A percentile compares a stretch with the other conserved stretches of the same genome.
These are phyloP conservation scores for Apis florea DNA, from an alignment of 1,140 invertebrate species.

Conservation along the genomic window DNA sequence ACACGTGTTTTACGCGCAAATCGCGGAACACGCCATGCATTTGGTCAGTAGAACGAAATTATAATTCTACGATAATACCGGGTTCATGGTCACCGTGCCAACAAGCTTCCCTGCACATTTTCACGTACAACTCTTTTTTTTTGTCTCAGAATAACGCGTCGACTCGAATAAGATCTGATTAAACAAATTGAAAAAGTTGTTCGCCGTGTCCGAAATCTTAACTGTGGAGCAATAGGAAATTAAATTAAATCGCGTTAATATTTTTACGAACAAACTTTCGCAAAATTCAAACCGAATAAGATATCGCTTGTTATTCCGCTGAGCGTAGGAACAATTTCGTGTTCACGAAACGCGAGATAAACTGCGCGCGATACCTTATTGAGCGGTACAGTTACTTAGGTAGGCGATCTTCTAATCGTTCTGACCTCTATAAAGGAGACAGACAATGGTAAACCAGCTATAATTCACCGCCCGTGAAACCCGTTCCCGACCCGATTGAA, in stretches of 20 bases:
- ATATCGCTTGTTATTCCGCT: too few species aligned
- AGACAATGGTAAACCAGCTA: background rate
- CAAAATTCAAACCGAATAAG: too few species aligned
- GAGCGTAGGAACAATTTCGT: background rate
- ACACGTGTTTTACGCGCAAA: slow-evolving; percentile 5
- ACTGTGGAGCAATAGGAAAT: background rate
- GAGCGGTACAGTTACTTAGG: slow-evolving; percentile 28
- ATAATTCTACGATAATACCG: background rate
- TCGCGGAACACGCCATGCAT: background rate
- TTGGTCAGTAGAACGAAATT: slow-evolving; percentile 15
- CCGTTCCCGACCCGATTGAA: background rate
- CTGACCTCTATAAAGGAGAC: background rate
- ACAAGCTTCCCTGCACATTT: background rate
- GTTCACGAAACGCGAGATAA: background rate
- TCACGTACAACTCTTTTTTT: background rate
- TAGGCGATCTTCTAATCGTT: slow-evolving; percentile 27
- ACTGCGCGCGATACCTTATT: background rate
- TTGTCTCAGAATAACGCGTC: background rate
- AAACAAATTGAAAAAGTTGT: background rate
- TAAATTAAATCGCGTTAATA: too few species aligned
- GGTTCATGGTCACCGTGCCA: background rate
- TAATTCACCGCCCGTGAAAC: background rate
- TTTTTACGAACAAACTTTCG: too few species aligned
- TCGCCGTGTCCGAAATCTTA: background rate
- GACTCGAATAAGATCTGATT: background rate